These are phyloP conservation scores for Aphelinus atriplicis DNA, from an alignment of 1,140 invertebrate genomes.

Conservation along the genomic window DNA sequence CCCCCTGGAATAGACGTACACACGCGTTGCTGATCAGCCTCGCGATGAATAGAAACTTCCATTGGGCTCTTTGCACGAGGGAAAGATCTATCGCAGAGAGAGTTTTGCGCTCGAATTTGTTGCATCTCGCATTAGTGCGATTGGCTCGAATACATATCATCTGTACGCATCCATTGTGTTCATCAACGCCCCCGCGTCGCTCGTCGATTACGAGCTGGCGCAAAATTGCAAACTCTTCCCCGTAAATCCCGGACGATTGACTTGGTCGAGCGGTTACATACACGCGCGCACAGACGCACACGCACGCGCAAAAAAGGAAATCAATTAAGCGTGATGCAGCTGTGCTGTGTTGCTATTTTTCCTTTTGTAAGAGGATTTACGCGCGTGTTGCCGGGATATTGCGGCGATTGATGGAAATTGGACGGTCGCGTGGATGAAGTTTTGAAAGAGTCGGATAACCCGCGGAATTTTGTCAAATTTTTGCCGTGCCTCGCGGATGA, in stretches of 20 bases:
- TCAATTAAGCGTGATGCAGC: conserved; percentile 32
- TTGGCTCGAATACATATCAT: too few species aligned
- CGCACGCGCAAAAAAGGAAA: conserved; percentile 19
- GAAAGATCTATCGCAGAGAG: too few species aligned
- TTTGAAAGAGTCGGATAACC: conserved; percentile 13
- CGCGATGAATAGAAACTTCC: too few species aligned
- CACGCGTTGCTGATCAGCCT: too few species aligned
- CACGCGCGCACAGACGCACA: background rate
- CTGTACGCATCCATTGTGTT: too few species aligned
- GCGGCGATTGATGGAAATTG: conserved; percentile 29
- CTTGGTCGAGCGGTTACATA: background rate
- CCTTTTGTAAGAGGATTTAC: background rate
- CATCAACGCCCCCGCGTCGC: too few species aligned
- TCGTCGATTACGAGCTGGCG: background rate
- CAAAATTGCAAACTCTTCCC: background rate
- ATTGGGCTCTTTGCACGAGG: too few species aligned
- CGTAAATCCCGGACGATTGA: conserved; percentile 30
- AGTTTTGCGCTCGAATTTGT: background rate
- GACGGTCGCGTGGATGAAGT: conserved; percentile 1
- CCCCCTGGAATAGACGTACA: too few species aligned
- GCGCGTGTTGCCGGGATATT: conserved; percentile 1
- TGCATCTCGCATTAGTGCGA: conserved; percentile 2
- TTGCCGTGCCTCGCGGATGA: background rate
- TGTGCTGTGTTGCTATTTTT: background rate
- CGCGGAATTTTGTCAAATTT: conserved; percentile 25